phyloP scores from a whole-genome alignment of 2,888 invertebrate species.

The Mythimna ferrago region DNA sequence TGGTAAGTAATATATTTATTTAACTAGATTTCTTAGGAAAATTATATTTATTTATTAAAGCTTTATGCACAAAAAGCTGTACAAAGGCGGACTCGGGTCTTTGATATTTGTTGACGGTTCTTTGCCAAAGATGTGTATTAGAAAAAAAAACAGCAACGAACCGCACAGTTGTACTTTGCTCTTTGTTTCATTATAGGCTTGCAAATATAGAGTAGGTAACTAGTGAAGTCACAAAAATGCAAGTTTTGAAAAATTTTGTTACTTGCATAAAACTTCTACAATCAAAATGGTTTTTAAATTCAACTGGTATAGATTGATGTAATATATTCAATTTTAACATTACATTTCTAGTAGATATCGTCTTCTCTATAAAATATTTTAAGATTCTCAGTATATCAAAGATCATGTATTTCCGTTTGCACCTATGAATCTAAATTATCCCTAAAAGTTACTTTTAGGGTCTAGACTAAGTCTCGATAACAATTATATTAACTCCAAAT shows the following conservation, averaged over 20 bases:
- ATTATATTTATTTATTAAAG: too few species aligned
- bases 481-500: too few species aligned
- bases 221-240: background rate
- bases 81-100: too few species aligned
- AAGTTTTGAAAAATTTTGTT: background rate
- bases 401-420: background rate
- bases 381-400: background rate
- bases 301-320: background rate
- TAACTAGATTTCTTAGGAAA: background rate
- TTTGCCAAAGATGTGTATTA: background rate
- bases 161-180: background rate
- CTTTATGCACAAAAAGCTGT: too few species aligned
- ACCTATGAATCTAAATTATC: too few species aligned
- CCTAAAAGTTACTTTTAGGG: too few species aligned
- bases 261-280: background rate
- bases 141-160: background rate
- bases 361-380: background rate
- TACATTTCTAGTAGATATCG: background rate
- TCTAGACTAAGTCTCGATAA: too few species aligned
- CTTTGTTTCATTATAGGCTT: background rate
- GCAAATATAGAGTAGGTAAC: background rate
- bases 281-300: background rate
- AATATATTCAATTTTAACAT: background rate
- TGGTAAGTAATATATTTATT: slow-evolving; percentile 77
- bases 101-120: background rate